Percentiles rank a stretch among this genome's conserved stretches.
These are phyloP conservation scores for Pituophis catenifer DNA, from an alignment of 2,113 vertebrate genomes.

Conservation along the genomic window DNA sequence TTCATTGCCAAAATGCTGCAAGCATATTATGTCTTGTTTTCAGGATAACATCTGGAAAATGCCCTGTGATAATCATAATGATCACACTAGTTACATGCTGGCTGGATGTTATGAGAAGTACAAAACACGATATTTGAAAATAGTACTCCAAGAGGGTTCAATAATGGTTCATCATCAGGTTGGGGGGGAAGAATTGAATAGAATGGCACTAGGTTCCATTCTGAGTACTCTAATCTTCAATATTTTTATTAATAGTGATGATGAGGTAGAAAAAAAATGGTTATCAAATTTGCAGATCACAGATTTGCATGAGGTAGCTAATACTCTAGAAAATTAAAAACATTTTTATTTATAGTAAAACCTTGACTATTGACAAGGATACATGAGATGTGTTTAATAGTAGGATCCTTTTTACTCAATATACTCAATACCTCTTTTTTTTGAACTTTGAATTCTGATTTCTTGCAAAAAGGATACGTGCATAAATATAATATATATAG, in stretches of 20 bases:
- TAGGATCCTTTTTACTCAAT: not conserved
- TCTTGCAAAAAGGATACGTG: not conserved
- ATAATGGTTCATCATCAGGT: not conserved
- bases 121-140: not conserved
- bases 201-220: not conserved
- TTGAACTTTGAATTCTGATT: not conserved
- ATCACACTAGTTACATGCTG: not conserved
- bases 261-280: not conserved
- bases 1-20: not conserved
- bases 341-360: not conserved
- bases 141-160: not conserved
- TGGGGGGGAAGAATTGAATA: not conserved
- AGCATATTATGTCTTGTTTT: not conserved
- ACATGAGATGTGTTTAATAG: not conserved
- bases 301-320: not conserved
- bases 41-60: not conserved
- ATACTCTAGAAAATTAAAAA: not conserved
- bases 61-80: not conserved
- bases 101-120: not conserved
- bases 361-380: not conserved
- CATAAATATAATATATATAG: not conserved
- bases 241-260: not conserved
- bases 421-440: not conserved
- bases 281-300: not conserved
- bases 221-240: not conserved